Evolutionary conservation across 2,113 vertebrate species (phyloP).

Genomic region (Microtus pennsylvanicus): DNA sequence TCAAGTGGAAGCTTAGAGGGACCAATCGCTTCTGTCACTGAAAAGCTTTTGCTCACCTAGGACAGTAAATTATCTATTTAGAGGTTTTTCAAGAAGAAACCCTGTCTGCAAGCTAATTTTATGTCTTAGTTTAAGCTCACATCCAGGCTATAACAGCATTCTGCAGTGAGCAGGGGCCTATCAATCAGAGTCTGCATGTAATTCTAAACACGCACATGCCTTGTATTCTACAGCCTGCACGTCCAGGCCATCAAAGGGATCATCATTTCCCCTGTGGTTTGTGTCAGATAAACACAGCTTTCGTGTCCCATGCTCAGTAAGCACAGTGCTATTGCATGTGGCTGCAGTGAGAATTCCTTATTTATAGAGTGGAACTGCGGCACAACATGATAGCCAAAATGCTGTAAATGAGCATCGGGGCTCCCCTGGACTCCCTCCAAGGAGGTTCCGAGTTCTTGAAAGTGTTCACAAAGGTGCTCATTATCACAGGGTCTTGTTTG

Average conservation of each 20-base stretch:
- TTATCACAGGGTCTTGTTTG: not conserved
- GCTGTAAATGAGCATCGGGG: not conserved
- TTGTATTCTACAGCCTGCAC: not conserved
- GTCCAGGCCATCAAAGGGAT: not conserved
- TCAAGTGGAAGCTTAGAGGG: not conserved
- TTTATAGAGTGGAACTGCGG: not conserved
- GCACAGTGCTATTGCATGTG: not conserved
- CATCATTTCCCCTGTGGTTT: not conserved
- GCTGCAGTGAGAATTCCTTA: slow-evolving; percentile 36
- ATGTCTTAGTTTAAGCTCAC: not conserved
- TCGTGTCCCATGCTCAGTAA: not conserved
- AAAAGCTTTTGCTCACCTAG: not conserved
- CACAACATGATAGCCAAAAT: not conserved
- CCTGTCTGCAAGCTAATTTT: not conserved
- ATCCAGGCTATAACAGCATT: not conserved
- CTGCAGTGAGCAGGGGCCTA: not conserved
- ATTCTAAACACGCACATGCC: not conserved
- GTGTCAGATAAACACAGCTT: slow-evolving; percentile 37
- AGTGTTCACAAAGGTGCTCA: not conserved
- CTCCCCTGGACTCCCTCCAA: slow-evolving; percentile 1
- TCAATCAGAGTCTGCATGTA: not conserved
- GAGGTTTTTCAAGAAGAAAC: not conserved
- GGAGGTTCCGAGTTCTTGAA: not conserved
- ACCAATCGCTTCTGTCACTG: not conserved
- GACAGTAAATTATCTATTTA: not conserved